Conservation (phyloP, 2,113 vertebrate genomes). For the Aptenodytes patagonicus region DNA sequence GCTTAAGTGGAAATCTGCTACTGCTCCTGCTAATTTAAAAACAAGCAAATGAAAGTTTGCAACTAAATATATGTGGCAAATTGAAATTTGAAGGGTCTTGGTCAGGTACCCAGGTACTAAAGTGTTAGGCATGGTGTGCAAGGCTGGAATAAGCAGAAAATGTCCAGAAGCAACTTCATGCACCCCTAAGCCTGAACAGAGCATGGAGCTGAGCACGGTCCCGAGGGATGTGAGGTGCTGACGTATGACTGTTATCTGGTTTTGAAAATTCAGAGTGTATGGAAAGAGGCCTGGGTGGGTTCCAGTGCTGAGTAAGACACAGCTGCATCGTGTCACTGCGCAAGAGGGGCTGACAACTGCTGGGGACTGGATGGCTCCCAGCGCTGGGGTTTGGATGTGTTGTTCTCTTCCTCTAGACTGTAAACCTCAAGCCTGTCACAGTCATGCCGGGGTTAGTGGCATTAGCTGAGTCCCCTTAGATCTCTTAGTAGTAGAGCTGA, state of each 20-base stretch:
- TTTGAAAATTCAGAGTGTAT: background rate
- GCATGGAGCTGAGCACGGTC: background rate
- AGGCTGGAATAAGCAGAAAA: background rate
- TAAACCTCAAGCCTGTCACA: background rate
- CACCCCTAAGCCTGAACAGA: background rate
- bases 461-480: background rate
- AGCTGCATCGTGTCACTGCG: rapidly evolving
- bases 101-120: background rate
- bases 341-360: background rate
- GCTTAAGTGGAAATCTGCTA: background rate
- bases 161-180: background rate
- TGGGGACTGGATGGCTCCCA: background rate
- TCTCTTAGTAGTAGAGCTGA: background rate
- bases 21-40: background rate
- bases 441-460: rapidly evolving
- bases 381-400: background rate
- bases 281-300: background rate
- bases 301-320: background rate
- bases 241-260: background rate
- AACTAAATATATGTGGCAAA: background rate
- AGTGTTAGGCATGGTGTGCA: background rate
- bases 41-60: background rate
- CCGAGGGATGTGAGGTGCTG: background rate
- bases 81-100: background rate
- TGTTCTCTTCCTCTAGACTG: background rate